Evolutionary conservation across 2,888 invertebrate species (phyloP), one percentile per base, ranked within the genome.

Genomic region (Diploptera punctata): DNA sequence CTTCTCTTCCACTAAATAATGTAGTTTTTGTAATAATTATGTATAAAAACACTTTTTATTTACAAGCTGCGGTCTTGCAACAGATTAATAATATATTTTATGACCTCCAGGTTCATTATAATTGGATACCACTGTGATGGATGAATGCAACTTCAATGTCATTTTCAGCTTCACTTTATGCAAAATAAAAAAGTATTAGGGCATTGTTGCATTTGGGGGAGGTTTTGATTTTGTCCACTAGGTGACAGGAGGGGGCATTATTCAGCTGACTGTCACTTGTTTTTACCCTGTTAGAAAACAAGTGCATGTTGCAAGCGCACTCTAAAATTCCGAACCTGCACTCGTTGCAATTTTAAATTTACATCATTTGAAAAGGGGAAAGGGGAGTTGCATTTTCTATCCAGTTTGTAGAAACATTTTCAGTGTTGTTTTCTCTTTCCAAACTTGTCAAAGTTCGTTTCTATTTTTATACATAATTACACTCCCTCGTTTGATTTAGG

Each of bases 281-380:
- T 57, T 16, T 2, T 2, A 2, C n/a, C n/a, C n/a, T n/a, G n/a
- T n/a, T n/a, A n/a, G n/a, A n/a, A 24, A 57, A 57, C 57, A 57
- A 57, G 57, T 57, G 57, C 57, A 57, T 31, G 57, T 57, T 13
- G n/a, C 57, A 29, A 57, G 29, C 26, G 2, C 57, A 57, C 57
- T 57, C 57, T 57, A 57, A 57, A 57, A 57, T 57, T 29, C 57
- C n/a, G 29, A 57, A 16, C n/a, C 57, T 57, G 57, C 57, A 57
- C 57, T 57, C 57, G 57, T 29, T 57, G 57, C 57, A 57, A 57
- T 57, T 57, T 57, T 57, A 57, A 57, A 57, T 57, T 57, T n/a
- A 57, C 57, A 57, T n/a, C n/a, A n/a, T n/a, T n/a, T n/a, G n/a
- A n/a, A n/a, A n/a, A 18, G 21, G 52, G 49, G 52, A 13, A 24